Percentiles rank a stretch among this genome's conserved stretches.
Evolutionary conservation across 2,888 invertebrate species (phyloP).

Genomic region (Eupithecia insigniata): DNA sequence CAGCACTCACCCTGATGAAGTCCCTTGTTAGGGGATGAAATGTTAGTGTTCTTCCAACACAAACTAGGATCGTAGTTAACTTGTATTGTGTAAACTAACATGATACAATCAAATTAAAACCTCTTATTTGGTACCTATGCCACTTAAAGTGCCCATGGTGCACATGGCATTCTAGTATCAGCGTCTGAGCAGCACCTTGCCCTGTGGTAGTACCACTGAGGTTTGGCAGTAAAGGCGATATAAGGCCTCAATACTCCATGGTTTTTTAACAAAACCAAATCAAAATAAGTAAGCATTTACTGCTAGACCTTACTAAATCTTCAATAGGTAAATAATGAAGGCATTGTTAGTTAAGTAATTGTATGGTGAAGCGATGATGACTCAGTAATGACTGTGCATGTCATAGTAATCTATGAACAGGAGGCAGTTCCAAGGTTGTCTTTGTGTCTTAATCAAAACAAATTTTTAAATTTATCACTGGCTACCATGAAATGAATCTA

Average conservation of each 20-base stretch:
- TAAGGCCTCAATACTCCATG: not conserved
- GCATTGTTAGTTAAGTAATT: not conserved
- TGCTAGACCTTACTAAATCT: not conserved
- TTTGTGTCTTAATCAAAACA: not conserved
- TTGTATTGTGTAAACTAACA: no score
- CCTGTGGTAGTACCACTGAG: not conserved
- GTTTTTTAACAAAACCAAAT: not conserved
- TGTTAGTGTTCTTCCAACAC: no score
- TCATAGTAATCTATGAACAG: not conserved
- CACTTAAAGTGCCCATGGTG: no score
- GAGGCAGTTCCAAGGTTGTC: conserved; percentile 4
- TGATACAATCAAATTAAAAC: no score
- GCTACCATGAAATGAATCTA: not conserved
- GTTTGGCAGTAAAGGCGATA: not conserved
- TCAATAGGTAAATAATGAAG: not conserved
- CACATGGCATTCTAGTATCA: no score
- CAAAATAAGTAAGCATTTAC: not conserved
- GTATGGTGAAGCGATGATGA: conserved; percentile 1
- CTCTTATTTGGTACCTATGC: no score
- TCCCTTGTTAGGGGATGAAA: no score
- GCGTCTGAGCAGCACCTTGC: not conserved
- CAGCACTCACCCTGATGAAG: no score
- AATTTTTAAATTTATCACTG: not conserved
- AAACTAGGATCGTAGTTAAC: no score
- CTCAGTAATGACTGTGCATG: conserved; percentile 10